phyloP scores from a whole-genome alignment of 2,888 invertebrate genomes.

The Philaethria dido region DNA sequence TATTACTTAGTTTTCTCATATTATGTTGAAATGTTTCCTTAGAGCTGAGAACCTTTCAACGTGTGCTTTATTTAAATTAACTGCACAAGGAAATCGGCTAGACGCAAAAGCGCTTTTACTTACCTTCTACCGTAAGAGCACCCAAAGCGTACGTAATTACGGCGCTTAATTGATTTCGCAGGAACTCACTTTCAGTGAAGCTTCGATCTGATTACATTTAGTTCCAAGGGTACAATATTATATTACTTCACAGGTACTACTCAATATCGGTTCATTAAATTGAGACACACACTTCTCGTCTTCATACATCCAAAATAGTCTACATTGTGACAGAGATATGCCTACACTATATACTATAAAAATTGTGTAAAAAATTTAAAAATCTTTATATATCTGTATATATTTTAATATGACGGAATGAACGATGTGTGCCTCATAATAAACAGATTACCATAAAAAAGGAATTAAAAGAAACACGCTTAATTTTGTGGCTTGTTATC shows the following conservation, averaged over 20 bases:
- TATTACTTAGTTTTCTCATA: not conserved
- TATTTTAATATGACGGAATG: too few relatives aligned
- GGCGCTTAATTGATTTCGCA: slow-evolving; percentile 39
- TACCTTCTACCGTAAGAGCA: slow-evolving; percentile 48
- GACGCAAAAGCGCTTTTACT: slow-evolving; percentile 32
- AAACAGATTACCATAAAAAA: too few relatives aligned
- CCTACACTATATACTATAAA: not conserved
- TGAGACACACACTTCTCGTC: not conserved
- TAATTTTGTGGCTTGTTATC: too few relatives aligned
- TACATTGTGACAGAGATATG: not conserved
- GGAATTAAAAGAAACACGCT: too few relatives aligned
- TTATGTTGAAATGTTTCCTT: not conserved
- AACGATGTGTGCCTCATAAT: too few relatives aligned
- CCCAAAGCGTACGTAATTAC: slow-evolving; percentile 51
- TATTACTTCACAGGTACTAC: slow-evolving; percentile 1
- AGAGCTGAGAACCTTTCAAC: slow-evolving; percentile 11
- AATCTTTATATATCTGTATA: too few relatives aligned
- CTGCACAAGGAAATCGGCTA: slow-evolving; percentile 13
- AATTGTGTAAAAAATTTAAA: too few relatives aligned
- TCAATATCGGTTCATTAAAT: slow-evolving; percentile 7
- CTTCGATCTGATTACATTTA: slow-evolving; percentile 26
- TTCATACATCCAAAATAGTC: not conserved
- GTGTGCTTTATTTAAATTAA: slow-evolving; percentile 34
- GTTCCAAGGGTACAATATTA: slow-evolving; percentile 14
- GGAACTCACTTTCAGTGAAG: slow-evolving; percentile 25